These are phyloP conservation scores for Furcifer pardalis DNA, from an alignment of 2,797 vertebrate genomes.

Conservation along the genomic window DNA sequence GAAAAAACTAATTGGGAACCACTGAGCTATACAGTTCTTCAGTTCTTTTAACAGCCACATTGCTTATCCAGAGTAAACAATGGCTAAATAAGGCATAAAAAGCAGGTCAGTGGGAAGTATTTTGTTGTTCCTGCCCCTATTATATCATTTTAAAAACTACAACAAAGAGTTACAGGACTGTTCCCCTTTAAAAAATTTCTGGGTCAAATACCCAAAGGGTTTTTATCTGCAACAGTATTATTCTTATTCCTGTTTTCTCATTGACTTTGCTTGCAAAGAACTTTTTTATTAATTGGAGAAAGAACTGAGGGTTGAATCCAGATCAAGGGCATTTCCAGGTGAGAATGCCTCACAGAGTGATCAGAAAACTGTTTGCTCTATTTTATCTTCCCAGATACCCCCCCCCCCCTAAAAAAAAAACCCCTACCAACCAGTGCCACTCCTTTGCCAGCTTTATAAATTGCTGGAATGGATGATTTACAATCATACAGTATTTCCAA, in stretches of 20 bases:
- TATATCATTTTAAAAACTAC: neutral
- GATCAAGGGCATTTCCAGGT: no score
- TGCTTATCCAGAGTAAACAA: neutral
- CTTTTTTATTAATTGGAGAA: neutral
- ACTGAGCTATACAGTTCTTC: constrained; percentile 17
- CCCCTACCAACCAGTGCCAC: no score
- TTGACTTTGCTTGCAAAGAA: neutral
- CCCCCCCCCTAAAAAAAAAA: no score
- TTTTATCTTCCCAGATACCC: no score
- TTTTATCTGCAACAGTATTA: no score
- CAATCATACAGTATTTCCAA: no score
- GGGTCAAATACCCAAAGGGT: no score
- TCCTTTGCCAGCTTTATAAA: no score
- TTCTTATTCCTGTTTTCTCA: neutral
- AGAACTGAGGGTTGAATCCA: neutral
- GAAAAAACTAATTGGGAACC: no score
- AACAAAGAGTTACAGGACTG: neutral
- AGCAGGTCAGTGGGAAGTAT: neutral
- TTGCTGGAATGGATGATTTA: no score
- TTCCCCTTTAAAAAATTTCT: neutral
- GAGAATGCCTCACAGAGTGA: no score
- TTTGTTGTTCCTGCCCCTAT: neutral
- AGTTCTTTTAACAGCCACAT: neutral
- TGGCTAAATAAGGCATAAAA: neutral
- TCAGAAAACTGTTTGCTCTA: no score